phyloP scores from a whole-genome alignment of 1,140 invertebrate genomes.

The Diabrotica virgifera region DNA sequence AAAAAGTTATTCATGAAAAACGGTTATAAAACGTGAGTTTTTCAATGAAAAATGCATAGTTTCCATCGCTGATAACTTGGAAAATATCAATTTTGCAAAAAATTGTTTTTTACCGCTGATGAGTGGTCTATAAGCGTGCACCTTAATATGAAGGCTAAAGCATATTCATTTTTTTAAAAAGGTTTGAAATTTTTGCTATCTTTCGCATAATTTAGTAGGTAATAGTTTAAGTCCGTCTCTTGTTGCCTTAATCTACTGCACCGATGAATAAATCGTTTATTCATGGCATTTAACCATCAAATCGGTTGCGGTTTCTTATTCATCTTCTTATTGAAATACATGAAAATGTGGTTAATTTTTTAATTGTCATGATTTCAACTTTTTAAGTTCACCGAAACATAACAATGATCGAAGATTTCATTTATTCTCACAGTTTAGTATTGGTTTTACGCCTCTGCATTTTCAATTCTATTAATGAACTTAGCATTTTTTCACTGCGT shows the following conservation, averaged over 20 bases:
- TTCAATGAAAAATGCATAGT: no score
- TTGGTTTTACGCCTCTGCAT: conserved; percentile 1
- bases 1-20: no score
- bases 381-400: not conserved
- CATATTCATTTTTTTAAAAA: no score
- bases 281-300: conserved; percentile 10
- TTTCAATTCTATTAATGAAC: conserved; percentile 3
- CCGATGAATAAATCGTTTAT: conserved; percentile 1
- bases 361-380: not conserved
- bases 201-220: no score
- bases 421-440: conserved; percentile 1
- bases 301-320: conserved; percentile 1
- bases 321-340: conserved; percentile 5
- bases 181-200: no score
- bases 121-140: no score
- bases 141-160: no score
- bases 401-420: not conserved
- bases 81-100: no score
- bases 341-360: conserved; percentile 11
- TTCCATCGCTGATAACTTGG: no score
- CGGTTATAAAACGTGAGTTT: no score
- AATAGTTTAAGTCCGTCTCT: not conserved
- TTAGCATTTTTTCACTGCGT: no score
- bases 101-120: no score
- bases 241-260: not conserved